Evolutionary conservation across 1,140 invertebrate genomes (phyloP), one percentile per base, ranked within the genome.

Genomic region (Drosophila triauraria): DNA sequence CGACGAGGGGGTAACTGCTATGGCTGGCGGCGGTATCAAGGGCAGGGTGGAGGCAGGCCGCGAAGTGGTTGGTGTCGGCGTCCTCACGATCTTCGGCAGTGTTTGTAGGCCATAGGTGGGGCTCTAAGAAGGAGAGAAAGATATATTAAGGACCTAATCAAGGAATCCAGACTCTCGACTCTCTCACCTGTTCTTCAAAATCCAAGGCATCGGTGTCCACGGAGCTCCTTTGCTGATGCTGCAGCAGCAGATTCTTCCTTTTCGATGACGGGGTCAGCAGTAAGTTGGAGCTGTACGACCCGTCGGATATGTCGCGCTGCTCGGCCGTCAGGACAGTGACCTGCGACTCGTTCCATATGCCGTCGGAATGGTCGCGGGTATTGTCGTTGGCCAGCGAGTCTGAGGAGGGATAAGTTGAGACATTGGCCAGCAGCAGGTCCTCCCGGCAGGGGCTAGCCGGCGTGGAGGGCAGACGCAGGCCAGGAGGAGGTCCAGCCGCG

Each of bases 321-420:
- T 92, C 96, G 1, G 95, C 95, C 91, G 96, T 96, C 30, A 97
- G 93, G 15, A 97, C 96, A 2, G 96, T 97, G 1, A 96, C 96
- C 93, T 97, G 96, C 15, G 96, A 97, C 93, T 97, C 96, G 93
- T 97, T 97, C 96, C 96, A 97, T 82, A 96, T 95, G 40, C 96
- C 96, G 91, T 97, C 96, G 40, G 96, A 97, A 91, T 97, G 96
- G 91, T 97, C 96, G 86, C 96, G 94, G 83, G 95, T 96, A 30
- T 94, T 93, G 90, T 97, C 96, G 72, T 96, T 96, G 15, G 95
- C 95, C 69, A 97, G 91, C 10, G 96, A 97, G 92, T 97, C 96
- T 82, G 95, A 96, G 30, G 96, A 97, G 32, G 96, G 96, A 93
- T 96, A 97, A 17, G 96, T 96, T 17, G 96, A 97, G 9, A 79